These are phyloP conservation scores for Sebastes taczanowskii DNA, from an alignment of 2,797 vertebrate species.

Conservation along the genomic window DNA sequence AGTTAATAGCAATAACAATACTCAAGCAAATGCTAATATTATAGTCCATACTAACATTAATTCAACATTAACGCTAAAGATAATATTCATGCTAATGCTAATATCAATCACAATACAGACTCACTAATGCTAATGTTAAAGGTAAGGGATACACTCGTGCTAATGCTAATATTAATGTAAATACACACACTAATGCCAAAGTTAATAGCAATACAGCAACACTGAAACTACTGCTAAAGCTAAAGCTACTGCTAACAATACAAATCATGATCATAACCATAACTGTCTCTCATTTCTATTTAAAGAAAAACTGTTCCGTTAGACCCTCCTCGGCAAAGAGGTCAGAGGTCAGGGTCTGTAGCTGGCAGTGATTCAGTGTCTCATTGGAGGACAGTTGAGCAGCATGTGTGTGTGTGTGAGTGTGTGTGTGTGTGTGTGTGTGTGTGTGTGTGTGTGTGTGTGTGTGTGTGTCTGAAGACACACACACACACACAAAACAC, in stretches of 20 bases:
- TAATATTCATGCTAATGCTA: neutral
- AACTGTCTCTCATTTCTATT: neutral
- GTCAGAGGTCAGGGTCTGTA: constrained; percentile 44
- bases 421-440: no score
- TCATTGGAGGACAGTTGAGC: constrained; percentile 5
- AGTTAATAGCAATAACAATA: neutral
- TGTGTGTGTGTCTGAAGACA: neutral
- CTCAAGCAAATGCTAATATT: neutral
- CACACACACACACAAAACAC: no score
- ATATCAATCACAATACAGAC: neutral
- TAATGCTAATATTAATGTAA: neutral
- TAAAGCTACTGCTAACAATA: neutral
- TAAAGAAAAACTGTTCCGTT: constrained; percentile 4
- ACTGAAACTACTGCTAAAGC: neutral
- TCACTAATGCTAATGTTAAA: neutral
- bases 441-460: neutral
- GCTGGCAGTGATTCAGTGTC: constrained; percentile 33
- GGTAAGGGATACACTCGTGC: neutral
- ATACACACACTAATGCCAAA: neutral
- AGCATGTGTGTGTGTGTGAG: neutral
- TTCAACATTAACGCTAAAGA: neutral
- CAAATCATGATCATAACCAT: constrained; percentile 1
- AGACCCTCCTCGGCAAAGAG: neutral
- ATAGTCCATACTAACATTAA: neutral
- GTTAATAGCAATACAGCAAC: neutral